phyloP scores from a whole-genome alignment of 2,888 invertebrate species.

The Cephus pulcher region DNA sequence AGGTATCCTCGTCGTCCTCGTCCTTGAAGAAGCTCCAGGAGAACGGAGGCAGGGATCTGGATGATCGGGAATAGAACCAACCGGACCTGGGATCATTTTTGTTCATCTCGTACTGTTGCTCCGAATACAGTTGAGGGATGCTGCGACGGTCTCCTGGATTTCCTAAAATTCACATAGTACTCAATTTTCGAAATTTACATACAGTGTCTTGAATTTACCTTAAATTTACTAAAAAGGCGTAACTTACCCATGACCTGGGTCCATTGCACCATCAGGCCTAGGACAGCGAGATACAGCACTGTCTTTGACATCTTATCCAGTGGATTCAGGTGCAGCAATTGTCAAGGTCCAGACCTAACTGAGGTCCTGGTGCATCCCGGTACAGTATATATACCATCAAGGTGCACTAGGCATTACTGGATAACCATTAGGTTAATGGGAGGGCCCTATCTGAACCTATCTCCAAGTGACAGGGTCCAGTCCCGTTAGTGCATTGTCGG shows the following conservation, averaged over 20 bases:
- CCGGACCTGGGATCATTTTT: constrained; percentile 8
- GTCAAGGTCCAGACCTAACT: constrained; percentile 4
- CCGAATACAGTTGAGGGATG: neutral
- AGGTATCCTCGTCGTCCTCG: constrained; percentile 7
- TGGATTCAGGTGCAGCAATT: neutral
- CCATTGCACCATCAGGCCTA: neutral
- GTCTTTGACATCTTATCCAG: neutral
- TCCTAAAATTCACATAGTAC: neutral
- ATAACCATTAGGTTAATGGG: constrained; percentile 27
- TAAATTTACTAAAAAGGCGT: neutral
- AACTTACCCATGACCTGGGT: constrained; percentile 3
- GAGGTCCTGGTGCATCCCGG: neutral
- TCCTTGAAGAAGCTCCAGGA: constrained; percentile 6
- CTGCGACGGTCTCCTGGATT: neutral
- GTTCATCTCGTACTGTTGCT: neutral
- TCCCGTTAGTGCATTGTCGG: constrained; percentile 17
- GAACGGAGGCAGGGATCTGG: constrained; percentile 27
- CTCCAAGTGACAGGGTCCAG: constrained; percentile 18
- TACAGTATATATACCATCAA: constrained; percentile 15
- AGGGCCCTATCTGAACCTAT: constrained; percentile 22
- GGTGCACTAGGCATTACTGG: constrained; percentile 7
- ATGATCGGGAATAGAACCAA: constrained; percentile 23
- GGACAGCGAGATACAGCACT: neutral
- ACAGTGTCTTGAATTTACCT: neutral
- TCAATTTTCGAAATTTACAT: neutral